These are phyloP conservation scores for Trisateles emortualis DNA, from an alignment of 2,888 invertebrate species.

Conservation along the genomic window DNA sequence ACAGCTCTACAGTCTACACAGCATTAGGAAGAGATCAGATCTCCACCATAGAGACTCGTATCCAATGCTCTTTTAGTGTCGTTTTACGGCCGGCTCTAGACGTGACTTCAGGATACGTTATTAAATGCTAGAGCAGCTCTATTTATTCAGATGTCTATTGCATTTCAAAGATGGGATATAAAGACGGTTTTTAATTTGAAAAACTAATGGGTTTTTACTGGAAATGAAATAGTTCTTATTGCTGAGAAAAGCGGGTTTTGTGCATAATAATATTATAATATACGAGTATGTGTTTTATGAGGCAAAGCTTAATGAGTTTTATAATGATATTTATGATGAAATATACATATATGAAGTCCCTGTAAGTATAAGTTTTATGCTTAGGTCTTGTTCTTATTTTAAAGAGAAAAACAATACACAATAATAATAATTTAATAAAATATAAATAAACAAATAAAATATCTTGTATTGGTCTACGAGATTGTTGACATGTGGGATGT, in stretches of 20 bases:
- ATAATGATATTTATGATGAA: too few species aligned
- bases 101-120: conserved; percentile 53
- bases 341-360: too few species aligned
- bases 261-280: conserved; percentile 8
- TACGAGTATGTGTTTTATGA: background rate
- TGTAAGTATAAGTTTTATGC: too few species aligned
- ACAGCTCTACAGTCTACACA: conserved; percentile 15
- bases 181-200: conserved; percentile 31
- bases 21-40: conserved; percentile 29
- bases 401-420: too few species aligned
- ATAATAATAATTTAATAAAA: too few species aligned
- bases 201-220: conserved; percentile 19
- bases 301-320: background rate
- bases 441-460: too few species aligned
- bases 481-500: too few species aligned
- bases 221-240: background rate
- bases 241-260: background rate
- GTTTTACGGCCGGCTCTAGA: conserved; percentile 56
- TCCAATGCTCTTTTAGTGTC: conserved; percentile 54
- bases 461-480: too few species aligned
- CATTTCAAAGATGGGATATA: conserved; percentile 25
- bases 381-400: too few species aligned
- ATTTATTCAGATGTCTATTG: conserved; percentile 27
- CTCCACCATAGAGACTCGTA: conserved; percentile 29
- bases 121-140: conserved; percentile 22